These are phyloP conservation scores for Spilogale gracilis DNA, from an alignment of 2,113 vertebrate genomes.

Conservation along the genomic window DNA sequence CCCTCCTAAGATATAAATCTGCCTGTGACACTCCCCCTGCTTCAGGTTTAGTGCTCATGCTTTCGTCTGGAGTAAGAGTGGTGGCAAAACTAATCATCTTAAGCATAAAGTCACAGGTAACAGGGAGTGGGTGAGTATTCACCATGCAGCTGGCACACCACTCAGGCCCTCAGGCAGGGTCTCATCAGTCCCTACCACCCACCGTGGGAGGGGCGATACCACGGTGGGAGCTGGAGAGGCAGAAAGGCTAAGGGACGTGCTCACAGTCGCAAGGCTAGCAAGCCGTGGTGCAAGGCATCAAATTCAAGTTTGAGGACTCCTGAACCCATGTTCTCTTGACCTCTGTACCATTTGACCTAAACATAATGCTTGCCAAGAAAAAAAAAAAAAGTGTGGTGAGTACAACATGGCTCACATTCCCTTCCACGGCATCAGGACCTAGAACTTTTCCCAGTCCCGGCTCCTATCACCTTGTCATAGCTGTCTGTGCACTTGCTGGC, in stretches of 20 bases:
- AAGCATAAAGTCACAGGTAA: background rate
- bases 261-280: background rate
- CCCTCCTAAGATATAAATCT: background rate
- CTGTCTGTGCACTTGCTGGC: background rate
- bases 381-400: background rate
- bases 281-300: background rate
- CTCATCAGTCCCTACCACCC: background rate
- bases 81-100: background rate
- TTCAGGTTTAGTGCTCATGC: background rate
- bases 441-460: background rate
- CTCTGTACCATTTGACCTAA: background rate
- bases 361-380: background rate
- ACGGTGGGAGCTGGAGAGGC: background rate
- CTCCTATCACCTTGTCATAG: no score
- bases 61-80: background rate
- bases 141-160: rapidly evolving
- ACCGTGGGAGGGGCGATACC: background rate
- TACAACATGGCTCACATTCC: background rate
- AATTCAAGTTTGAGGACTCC: background rate
- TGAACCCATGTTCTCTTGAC: background rate
- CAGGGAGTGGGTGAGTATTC: background rate
- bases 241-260: background rate
- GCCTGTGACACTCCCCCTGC: background rate
- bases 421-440: background rate
- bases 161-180: background rate